A percentile compares a stretch with the other conserved stretches of the same genome.
phyloP scores from a whole-genome alignment of 2,888 invertebrate genomes.

The Cactoblastis cactorum region DNA sequence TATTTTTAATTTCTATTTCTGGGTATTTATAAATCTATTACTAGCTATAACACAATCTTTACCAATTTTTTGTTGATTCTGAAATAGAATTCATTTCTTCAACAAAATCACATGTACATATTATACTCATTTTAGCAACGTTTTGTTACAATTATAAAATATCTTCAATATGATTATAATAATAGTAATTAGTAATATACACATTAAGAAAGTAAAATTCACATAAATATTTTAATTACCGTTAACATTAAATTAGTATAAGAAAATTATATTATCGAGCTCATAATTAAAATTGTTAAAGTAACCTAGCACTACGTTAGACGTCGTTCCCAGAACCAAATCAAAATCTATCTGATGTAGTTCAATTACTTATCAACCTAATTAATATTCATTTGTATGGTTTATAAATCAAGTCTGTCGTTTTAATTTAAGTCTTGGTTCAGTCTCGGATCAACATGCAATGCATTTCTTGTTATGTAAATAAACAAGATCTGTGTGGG shows the following conservation, averaged over 20 bases:
- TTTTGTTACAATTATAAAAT: too few relatives aligned
- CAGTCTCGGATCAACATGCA: constrained; percentile 32
- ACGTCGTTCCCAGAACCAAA: neutral
- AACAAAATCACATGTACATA: too few relatives aligned
- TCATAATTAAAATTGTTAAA: neutral
- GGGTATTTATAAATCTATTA: too few relatives aligned
- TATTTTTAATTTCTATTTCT: too few relatives aligned
- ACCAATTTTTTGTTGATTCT: too few relatives aligned
- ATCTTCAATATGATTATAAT: too few relatives aligned
- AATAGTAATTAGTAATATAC: neutral
- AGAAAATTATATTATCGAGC: neutral
- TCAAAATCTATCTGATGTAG: constrained; percentile 10
- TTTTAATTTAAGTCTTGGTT: constrained; percentile 34
- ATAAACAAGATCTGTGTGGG: constrained; percentile 29
- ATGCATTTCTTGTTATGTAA: constrained; percentile 41
- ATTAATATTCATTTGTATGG: constrained; percentile 36
- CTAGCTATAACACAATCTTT: too few relatives aligned
- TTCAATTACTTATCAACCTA: constrained; percentile 19
- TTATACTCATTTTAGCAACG: too few relatives aligned
- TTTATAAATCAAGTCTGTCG: constrained; percentile 31
- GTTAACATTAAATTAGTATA: neutral
- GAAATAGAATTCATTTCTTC: too few relatives aligned
- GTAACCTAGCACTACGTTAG: neutral
- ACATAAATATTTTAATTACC: neutral
- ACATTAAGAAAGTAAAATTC: too few relatives aligned